Conservation (phyloP, 2,888 invertebrate genomes). For the Steromphala cineraria region DNA sequence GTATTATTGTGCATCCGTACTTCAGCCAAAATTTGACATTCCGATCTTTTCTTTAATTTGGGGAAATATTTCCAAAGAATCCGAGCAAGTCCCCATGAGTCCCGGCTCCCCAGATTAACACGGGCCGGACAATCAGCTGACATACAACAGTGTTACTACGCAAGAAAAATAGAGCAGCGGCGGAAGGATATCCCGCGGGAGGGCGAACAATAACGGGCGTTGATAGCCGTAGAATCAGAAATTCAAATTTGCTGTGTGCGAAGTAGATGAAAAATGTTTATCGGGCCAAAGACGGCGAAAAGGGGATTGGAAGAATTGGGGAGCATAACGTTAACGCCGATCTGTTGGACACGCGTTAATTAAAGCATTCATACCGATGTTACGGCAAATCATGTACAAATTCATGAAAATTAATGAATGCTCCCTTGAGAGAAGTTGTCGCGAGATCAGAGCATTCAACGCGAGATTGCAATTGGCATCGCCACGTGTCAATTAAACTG, state of each 20-base stretch:
- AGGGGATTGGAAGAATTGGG: slow-evolving; percentile 24
- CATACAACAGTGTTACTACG: slow-evolving; percentile 22
- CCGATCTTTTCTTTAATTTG: slow-evolving; percentile 10
- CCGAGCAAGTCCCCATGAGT: slow-evolving; percentile 1
- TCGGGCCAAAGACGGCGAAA: slow-evolving; percentile 32
- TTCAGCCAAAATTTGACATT: slow-evolving; percentile 13
- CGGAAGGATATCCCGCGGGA: slow-evolving; percentile 23
- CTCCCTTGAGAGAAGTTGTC: slow-evolving; percentile 29
- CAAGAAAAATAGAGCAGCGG: slow-evolving; percentile 26
- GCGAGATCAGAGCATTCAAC: slow-evolving; percentile 27
- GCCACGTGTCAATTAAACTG: slow-evolving; percentile 38
- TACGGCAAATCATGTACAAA: slow-evolving; percentile 38
- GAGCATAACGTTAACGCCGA: slow-evolving; percentile 23
- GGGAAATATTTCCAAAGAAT: slow-evolving; percentile 11
- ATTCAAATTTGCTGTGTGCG: slow-evolving; percentile 31
- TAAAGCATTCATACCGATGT: slow-evolving; percentile 39
- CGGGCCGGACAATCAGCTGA: background rate
- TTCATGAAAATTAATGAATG: slow-evolving; percentile 42
- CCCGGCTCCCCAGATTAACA: background rate
- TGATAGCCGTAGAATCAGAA: slow-evolving; percentile 5
- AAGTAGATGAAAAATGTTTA: slow-evolving; percentile 36
- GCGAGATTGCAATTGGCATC: slow-evolving; percentile 31
- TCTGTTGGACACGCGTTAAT: slow-evolving; percentile 29
- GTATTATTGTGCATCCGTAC: background rate
- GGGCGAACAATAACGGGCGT: slow-evolving; percentile 11